phyloP scores from a whole-genome alignment of 2,888 invertebrate genomes.

The Trichogramma evanescens region DNA sequence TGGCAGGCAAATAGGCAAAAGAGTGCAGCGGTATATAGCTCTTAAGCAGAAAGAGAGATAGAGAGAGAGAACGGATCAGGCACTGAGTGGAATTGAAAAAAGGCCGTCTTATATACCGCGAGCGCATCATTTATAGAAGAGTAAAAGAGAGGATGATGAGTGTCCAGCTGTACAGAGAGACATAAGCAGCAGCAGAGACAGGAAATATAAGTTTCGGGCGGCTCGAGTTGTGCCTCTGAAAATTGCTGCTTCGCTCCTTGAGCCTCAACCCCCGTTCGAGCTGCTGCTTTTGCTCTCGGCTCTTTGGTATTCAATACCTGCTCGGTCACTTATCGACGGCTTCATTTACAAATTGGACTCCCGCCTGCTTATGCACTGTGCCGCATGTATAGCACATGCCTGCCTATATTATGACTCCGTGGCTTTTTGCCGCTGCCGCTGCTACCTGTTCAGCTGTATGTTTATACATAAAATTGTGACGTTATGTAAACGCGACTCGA shows the following conservation, averaged over 20 bases:
- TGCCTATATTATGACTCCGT: no score
- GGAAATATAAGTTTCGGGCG: conserved; percentile 8
- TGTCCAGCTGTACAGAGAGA: neutral
- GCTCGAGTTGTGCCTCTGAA: neutral
- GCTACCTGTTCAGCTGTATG: neutral
- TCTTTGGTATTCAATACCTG: conserved; percentile 22
- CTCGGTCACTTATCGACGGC: conserved; percentile 37
- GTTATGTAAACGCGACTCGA: neutral
- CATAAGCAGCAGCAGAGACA: neutral
- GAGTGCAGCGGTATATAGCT: no score
- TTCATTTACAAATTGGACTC: conserved; percentile 39
- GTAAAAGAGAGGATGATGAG: conserved; percentile 9
- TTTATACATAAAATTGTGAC: no score
- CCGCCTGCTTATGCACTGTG: conserved; percentile 17
- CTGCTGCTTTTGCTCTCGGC: neutral
- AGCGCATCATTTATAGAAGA: conserved; percentile 9
- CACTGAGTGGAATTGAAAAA: conserved; percentile 13
- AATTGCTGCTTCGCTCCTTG: no score
- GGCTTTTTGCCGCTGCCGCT: conserved; percentile 13
- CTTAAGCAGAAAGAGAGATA: neutral
- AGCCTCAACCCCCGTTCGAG: no score
- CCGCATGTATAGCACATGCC: no score
- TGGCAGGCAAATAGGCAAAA: neutral
- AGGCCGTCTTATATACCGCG: neutral
- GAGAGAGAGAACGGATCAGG: neutral